Evolutionary conservation across 2,797 vertebrate genomes (phyloP).

Genomic region (Acipenser ruthenus): DNA sequence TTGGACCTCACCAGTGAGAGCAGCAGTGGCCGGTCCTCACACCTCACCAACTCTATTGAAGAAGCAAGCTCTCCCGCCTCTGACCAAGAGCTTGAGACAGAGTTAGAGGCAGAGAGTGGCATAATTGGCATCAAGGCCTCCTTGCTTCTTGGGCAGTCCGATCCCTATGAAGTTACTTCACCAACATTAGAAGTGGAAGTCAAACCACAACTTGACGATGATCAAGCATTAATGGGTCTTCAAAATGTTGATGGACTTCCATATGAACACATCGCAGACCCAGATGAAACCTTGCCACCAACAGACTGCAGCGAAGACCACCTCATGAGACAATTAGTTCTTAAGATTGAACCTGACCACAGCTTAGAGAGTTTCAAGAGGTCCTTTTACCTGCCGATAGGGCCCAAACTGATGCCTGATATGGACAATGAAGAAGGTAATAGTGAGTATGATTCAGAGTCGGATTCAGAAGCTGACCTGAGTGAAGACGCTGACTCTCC

Average conservation of each 20-base stretch:
- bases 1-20: slow-evolving; percentile 88
- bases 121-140: slow-evolving; percentile 74
- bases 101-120: slow-evolving; percentile 62
- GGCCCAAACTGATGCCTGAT: slow-evolving; percentile 69
- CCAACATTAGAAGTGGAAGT: slow-evolving; percentile 40
- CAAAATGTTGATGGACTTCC: slow-evolving; percentile 49
- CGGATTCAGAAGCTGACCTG: slow-evolving; percentile 87
- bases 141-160: slow-evolving; percentile 65
- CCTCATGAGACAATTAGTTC: slow-evolving; percentile 57
- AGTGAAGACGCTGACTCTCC: slow-evolving; percentile 96
- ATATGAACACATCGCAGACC: slow-evolving; percentile 69
- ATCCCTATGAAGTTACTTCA: slow-evolving; percentile 58
- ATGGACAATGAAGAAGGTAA: slow-evolving; percentile 77
- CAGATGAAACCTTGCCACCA: slow-evolving; percentile 64
- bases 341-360: slow-evolving; percentile 74
- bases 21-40: slow-evolving; percentile 89
- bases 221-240: slow-evolving; percentile 43
- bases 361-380: slow-evolving; percentile 81
- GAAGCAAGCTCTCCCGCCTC: slow-evolving; percentile 91
- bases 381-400: slow-evolving; percentile 84
- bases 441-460: slow-evolving; percentile 87
- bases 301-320: slow-evolving; percentile 52
- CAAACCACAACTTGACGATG: slow-evolving; percentile 41
- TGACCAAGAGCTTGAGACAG: slow-evolving; percentile 76
- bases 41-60: slow-evolving; percentile 96